Conservation (phyloP, 1,140 invertebrate species). For the Trichogramma pretiosum region DNA sequence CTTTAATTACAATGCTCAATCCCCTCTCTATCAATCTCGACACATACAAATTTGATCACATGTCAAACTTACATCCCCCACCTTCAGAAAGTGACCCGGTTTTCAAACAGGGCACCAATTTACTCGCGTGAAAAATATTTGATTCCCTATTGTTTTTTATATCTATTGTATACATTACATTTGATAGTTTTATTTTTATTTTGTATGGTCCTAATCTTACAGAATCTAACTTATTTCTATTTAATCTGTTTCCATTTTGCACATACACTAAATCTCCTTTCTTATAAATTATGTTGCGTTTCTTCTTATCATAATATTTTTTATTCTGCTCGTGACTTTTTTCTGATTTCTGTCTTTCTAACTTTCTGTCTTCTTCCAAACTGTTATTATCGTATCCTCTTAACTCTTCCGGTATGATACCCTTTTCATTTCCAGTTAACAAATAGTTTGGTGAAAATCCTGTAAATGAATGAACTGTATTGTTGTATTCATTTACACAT, state of each 20-base stretch:
- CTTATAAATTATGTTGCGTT: neutral
- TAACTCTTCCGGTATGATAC: constrained; percentile 13
- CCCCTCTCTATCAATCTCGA: no score
- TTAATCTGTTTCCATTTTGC: constrained; percentile 10
- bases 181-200: no score
- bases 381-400: constrained; percentile 8
- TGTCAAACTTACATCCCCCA: constrained; percentile 12
- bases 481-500: constrained; percentile 21
- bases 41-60: no score
- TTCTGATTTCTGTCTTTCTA: constrained; percentile 17
- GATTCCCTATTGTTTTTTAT: constrained; percentile 3
- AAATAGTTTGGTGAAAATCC: constrained; percentile 22
- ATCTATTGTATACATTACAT: constrained; percentile 12
- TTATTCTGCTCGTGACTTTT: constrained; percentile 18
- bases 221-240: constrained; percentile 13
- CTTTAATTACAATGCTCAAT: no score
- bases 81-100: neutral
- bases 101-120: constrained; percentile 2
- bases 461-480: constrained; percentile 21
- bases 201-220: constrained; percentile 9
- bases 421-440: constrained; percentile 14
- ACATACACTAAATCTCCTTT: constrained; percentile 13
- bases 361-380: no score
- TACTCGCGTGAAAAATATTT: constrained; percentile 9
- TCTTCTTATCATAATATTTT: constrained; percentile 18